Evolutionary conservation across 2,888 invertebrate genomes (phyloP).

Genomic region (Andrena marginata): DNA sequence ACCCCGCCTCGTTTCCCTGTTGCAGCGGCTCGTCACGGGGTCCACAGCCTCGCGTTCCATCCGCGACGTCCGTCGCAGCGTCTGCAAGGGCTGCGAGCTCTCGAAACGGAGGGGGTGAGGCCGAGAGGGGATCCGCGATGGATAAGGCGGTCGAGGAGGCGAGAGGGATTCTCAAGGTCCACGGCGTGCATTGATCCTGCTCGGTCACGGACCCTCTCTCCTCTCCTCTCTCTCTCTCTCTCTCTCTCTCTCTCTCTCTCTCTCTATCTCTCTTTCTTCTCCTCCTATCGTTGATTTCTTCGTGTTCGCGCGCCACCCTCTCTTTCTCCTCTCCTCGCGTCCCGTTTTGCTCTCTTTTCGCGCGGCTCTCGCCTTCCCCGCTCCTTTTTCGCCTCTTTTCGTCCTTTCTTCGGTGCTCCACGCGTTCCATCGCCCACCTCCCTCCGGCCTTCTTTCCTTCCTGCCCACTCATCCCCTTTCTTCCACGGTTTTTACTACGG

Average conservation of each 20-base stretch:
- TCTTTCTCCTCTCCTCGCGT: constrained; percentile 40
- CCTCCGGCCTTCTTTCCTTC: constrained; percentile 23
- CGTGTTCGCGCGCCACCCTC: constrained; percentile 45
- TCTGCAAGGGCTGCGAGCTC: constrained; percentile 57
- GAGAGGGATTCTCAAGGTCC: constrained; percentile 82
- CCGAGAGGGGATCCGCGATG: constrained; percentile 39
- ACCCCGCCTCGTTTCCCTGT: neutral
- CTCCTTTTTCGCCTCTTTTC: constrained; percentile 15
- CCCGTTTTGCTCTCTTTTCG: constrained; percentile 29
- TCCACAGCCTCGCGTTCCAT: constrained; percentile 38
- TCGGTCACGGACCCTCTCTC: constrained; percentile 83
- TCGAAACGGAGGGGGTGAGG: constrained; percentile 32
- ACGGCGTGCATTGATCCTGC: constrained; percentile 83
- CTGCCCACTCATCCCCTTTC: constrained; percentile 17
- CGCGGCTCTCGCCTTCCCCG: neutral
- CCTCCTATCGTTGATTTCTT: constrained; percentile 37
- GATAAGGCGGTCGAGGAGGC: constrained; percentile 45
- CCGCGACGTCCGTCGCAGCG: constrained; percentile 51
- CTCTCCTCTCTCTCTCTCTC: constrained; percentile 50
- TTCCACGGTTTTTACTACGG: neutral
- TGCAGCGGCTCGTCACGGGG: constrained; percentile 38
- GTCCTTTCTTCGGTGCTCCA: constrained; percentile 23
- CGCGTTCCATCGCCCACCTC: neutral
- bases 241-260: constrained; percentile 49
- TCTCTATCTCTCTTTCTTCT: constrained; percentile 3